phyloP scores from a whole-genome alignment of 2,113 vertebrate genomes.

The Barnardius zonarius region DNA sequence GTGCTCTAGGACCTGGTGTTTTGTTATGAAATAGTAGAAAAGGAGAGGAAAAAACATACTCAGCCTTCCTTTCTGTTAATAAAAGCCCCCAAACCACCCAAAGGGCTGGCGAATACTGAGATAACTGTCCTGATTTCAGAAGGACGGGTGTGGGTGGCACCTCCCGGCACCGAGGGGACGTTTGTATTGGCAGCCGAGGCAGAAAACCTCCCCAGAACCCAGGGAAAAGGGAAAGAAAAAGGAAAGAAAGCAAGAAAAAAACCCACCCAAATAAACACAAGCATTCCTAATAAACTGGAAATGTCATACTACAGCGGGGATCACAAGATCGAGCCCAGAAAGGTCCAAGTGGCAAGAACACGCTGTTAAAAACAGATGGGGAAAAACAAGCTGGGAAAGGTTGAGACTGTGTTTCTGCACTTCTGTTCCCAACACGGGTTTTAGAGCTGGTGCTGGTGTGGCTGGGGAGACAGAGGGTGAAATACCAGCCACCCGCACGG shows the following conservation, averaged over 20 bases:
- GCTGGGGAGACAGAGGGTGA: background rate
- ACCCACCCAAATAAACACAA: constrained; percentile 45
- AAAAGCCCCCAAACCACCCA: background rate
- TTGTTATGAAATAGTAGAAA: background rate
- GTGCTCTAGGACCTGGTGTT: background rate
- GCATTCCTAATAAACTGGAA: constrained; percentile 58
- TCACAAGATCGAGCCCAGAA: constrained; percentile 50
- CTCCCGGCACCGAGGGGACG: background rate
- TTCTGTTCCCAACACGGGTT: background rate
- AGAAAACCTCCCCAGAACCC: constrained; percentile 31
- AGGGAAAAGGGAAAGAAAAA: background rate
- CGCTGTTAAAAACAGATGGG: constrained; percentile 58
- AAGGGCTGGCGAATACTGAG: background rate
- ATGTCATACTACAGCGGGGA: constrained; percentile 57
- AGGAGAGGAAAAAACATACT: background rate
- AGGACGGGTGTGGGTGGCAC: constrained; percentile 43
- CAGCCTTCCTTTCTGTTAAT: background rate
- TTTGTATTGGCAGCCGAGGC: constrained; percentile 11
- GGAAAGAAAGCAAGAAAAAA: background rate
- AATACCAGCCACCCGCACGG: background rate
- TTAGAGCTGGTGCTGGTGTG: background rate
- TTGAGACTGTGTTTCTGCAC: constrained; percentile 17
- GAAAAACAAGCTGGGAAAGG: constrained; percentile 46
- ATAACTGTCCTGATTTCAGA: constrained; percentile 15
- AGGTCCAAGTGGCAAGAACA: constrained; percentile 62